Base-by-base conservation (phyloP, 2,888 invertebrate species). In the Melinaea marsaeus region DNA sequence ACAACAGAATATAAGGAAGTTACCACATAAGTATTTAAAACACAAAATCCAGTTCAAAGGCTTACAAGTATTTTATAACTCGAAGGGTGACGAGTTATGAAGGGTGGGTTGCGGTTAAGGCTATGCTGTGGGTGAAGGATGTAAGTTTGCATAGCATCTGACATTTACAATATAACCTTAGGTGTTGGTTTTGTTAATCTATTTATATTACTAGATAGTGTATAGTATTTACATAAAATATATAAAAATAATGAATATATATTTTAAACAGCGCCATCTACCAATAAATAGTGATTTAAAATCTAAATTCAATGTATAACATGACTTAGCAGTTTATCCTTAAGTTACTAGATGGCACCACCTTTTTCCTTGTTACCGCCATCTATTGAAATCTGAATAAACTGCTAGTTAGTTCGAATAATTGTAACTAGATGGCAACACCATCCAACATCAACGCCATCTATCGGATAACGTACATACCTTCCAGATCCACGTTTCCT, bases 341-440 rank as follows among this genome's bases (percentile, higher is more conserved):
- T 3, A 54, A n/a, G 32, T 11, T 9, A 13, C 46, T 46, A 60
- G 60, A 60, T 60, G 60, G 55, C 60, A 60, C 46, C 60, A 55
- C 55, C n/a, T 55, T 60, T 45, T 55, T 2, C 2, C 4, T 56
- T 55, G 37, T 46, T 57, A 37, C 37, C 47, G 56, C 9, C 55
- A 33, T 22, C 3, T 37, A 37, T 13, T 42, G 13, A 55, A 48
- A 48, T 13, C 5, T 48, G 6, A 48, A 7, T 48, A 48, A 13
- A 13, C 48, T 2, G 6, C 7, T 6, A n/a, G 13, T 4, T 6
- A 13, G 1, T 48, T 48, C 11, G 13, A 63, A 57, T 46, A 57
- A 47, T 54, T 35, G 1, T 11, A n/a, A 13, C 34, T 46, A 11
- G 33, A 32, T 48, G 48, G 13, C 48, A 48, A 13, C n/a, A 48